Base-by-base conservation (phyloP, 2,113 vertebrate genomes). In the Macrotus californicus region DNA sequence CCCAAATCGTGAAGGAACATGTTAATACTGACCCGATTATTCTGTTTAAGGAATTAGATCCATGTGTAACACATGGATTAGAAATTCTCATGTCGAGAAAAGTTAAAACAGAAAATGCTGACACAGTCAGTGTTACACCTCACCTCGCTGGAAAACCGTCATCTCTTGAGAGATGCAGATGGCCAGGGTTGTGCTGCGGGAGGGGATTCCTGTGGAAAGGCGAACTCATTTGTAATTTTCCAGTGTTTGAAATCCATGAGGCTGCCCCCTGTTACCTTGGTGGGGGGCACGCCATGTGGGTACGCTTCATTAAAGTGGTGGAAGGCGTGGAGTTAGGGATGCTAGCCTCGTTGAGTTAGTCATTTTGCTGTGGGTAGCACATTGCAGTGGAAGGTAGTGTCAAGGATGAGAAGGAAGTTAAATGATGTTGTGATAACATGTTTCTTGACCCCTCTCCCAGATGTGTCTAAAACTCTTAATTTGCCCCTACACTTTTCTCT, bases 241-340 rank as follows among this genome's bases (percentile, higher is more conserved):
- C 21, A 93, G 11, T 76, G 59, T 81, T 87, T 67, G 64, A 82
- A 93, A 89, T 87, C 75, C 31, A 46, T 59, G 34, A 92, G 24
- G 54, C 64, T 81, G 7, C 36, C 48, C n/a, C 50, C 7, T 83
- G n/a, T 43, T 93, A 82, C 67, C 80, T 56, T 86, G 80, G 88
- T 76, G 61, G 61, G 61, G 59, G 48, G 43, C 77, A 72, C 24
- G 31, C 15, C 59, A 22, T 77, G 50, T 66, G 24, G 3, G 13
- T 61, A 73, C 54, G 81, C 85, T 90, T 93, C 66, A 81, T 94
- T 97, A 92, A 92, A 90, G 10, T 66, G 50, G 36, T 81, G 50
- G 94, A 87, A 69, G 43, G 24, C 66, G 13, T 14, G 21, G 21
- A 90, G 89, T 87, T 56, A 92, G n/a, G 26, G n/a, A 80, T 90